These are phyloP conservation scores for Percina caprodes DNA, from an alignment of 2,113 vertebrate species.

Conservation along the genomic window DNA sequence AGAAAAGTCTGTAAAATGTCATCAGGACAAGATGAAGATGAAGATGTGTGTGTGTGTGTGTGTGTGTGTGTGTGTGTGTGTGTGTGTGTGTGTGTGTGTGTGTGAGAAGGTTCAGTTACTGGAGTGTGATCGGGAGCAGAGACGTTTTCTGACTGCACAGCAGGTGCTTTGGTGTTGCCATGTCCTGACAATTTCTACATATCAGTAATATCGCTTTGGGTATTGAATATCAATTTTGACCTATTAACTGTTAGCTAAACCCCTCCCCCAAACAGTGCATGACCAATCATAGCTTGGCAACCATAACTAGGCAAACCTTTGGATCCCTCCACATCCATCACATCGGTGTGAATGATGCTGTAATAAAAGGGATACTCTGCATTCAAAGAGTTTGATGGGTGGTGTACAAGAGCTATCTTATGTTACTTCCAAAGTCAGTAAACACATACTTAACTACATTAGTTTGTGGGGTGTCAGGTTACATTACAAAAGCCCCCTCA, in stretches of 20 bases:
- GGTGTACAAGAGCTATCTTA: not conserved
- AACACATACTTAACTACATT: not conserved
- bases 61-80: too few species aligned
- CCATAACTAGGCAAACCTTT: not conserved
- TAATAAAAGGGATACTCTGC: not conserved
- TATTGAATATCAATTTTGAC: not conserved
- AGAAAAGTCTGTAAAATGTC: slow-evolving; percentile 2
- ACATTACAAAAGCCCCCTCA: not conserved
- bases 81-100: not conserved
- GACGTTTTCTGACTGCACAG: not conserved
- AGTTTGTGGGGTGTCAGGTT: not conserved
- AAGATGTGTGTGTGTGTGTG: too few species aligned
- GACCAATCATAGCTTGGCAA: not conserved
- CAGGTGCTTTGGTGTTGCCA: not conserved
- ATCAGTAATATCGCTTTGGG: not conserved
- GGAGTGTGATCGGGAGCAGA: not conserved
- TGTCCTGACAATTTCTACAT: not conserved
- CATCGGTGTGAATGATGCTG: not conserved
- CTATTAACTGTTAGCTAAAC: not conserved
- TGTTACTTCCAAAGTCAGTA: slow-evolving; percentile 3
- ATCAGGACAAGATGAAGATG: not conserved
- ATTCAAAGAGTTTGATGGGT: not conserved
- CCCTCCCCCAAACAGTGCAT: not conserved
- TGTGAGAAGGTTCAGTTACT: not conserved
- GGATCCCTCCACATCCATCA: not conserved